Conservation (phyloP, 2,888 invertebrate species). For the Eudemis profundana region DNA sequence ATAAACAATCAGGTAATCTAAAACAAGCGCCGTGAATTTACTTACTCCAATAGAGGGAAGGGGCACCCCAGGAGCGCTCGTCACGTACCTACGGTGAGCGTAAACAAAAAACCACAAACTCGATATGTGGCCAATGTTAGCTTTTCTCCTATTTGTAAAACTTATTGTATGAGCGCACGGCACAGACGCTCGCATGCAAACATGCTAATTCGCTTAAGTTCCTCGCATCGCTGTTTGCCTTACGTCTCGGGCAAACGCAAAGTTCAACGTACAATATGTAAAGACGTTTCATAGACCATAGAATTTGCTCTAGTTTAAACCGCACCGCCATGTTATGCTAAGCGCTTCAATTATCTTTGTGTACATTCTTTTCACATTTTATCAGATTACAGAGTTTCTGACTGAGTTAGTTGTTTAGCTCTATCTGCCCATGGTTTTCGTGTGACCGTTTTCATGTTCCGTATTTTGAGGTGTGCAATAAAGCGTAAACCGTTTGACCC, state of each 20-base stretch:
- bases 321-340: slow-evolving; percentile 47
- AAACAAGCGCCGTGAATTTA: slow-evolving; percentile 38
- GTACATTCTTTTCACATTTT: not conserved
- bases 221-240: slow-evolving; percentile 67
- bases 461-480: no score
- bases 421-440: no score
- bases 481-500: no score
- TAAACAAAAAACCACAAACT: slow-evolving; percentile 51
- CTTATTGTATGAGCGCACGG: slow-evolving; percentile 58
- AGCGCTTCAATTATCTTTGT: not conserved
- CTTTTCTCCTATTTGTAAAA: slow-evolving; percentile 60
- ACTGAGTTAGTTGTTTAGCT: no score
- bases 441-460: no score
- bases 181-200: slow-evolving; percentile 59
- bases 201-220: slow-evolving; percentile 73
- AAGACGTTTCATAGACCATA: slow-evolving; percentile 61
- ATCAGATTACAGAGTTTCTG: not conserved
- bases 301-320: slow-evolving; percentile 67
- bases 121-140: slow-evolving; percentile 60
- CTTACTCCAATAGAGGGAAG: slow-evolving; percentile 21
- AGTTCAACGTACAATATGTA: slow-evolving; percentile 65
- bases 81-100: slow-evolving; percentile 41
- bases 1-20: slow-evolving; percentile 33
- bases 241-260: slow-evolving; percentile 64
- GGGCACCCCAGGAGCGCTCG: slow-evolving; percentile 29